Evolutionary conservation across 2,797 vertebrate genomes (phyloP), one percentile per base, ranked within the genome.

Genomic region (Acipenser transmontanus): DNA sequence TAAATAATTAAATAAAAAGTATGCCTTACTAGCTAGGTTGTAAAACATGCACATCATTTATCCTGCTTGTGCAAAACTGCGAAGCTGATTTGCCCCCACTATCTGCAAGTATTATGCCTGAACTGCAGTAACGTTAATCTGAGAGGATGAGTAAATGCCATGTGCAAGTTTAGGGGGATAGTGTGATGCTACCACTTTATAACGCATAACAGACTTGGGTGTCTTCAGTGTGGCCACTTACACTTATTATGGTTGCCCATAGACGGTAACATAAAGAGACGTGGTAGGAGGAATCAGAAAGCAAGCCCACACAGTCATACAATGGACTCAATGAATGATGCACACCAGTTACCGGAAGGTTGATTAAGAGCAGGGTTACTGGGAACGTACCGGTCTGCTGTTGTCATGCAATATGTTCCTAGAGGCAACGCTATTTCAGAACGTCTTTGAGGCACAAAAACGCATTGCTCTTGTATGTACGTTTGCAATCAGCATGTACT

Each of bases 21-120:
- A 50, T 50, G 10, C 20, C 11, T 52, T 14, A 34, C 7, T 62
- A 50, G 59, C 51, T 49, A 17, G 50, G 52, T 59, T 52, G 47
- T 69, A 61, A 60, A 14, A 70, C 6, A 65, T 69, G 57, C 57
- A 61, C 51, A 70, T 70, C 34, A 63, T 66, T 57, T 52, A 70
- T 34, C 7, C 50, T 51, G 47, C 14, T 17, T 13, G n/a, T 61
- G 59, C 59, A 50, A 62, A 62, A 64, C 54, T 60, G 54, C 61
- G 49, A 20, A 64, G 50, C 48, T 61, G 59, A 61, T 51, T 64
- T 62, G 20, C 60, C 65, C 65, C 14, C 59, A 62, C 2, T 17
- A 17, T 17, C 17, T 62, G 50, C 13, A 50, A 64, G 52, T 34
- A 57, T 54, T 57, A 34, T 66, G 64, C 52, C 8, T 61, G 51